Base-by-base conservation (phyloP, 1,140 invertebrate species). In the Subanguina moxae region DNA sequence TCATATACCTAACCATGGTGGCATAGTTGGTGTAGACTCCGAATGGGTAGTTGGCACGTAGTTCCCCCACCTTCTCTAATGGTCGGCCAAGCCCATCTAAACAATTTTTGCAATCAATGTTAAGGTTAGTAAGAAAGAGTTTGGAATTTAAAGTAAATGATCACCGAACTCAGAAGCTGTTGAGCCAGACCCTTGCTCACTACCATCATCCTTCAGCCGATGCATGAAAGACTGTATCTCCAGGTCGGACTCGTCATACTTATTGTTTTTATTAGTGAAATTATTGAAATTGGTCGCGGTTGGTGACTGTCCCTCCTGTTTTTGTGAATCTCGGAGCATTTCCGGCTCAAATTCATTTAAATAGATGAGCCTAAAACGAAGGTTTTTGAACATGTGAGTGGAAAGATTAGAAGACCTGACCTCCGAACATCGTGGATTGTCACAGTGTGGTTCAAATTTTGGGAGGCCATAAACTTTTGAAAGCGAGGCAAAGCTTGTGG, bases 391-490 rank as follows among this genome's bases (percentile, higher is more conserved):
- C 3, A 11, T 38, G 32, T 38, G 32, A 38, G 11, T 38, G 3
- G 11, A 5, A 38, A 38, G 11, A 38, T 38, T 38, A 38, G 11
- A n/a, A n/a, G n/a, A n/a, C n/a, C n/a, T 61, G 25, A 76, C 75
- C 79, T 72, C 46, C 82, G 62, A 17, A 83, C 80, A 62, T 83
- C 71, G 15, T 76, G 67, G n/a, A 81, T 74, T 5, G 64, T 80
- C n/a, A 82, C 58, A 15, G 45, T 67, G 57, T 67, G 83, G 19
- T 23, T 11, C 17, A 83, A 59, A 46, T 75, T 42, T 59, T 70
- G 38, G 27, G 25, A 17, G 23, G 56, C 13, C 28, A 82, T 52
- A 63, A 77, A 77, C 17, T 66, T 23, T 30, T 58, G 19, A 57
- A 76, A 71, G 8, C 21, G 15, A n/a, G 56, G 23, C 28, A 69